Evolutionary conservation across 2,888 invertebrate species (phyloP), one percentile per base, ranked within the genome.

Genomic region (Willowsia nigromaculata): DNA sequence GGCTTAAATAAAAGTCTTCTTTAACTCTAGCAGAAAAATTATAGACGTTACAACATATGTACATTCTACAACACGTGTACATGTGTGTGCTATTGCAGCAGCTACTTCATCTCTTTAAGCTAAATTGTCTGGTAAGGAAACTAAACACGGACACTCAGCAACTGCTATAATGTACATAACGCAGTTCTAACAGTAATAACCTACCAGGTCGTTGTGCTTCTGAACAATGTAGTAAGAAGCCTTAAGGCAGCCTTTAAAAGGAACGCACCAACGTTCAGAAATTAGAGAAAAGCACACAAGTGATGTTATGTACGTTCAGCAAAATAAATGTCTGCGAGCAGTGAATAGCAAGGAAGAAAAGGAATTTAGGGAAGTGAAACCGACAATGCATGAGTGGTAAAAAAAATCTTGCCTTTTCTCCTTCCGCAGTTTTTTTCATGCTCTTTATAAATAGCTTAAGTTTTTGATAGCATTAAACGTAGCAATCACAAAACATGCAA

Each of bases 121-220:
- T 6, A 83, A 83, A 71, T 83, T 83, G 50, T 56, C 47, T 83
- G 83, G 71, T 83, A 83, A 83, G 68, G 56, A 83, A 68, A 71
- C 71, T 83, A 83, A 62, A 83, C 83, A 71, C 68, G 47, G 43
- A 47, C 50, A 65, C 50, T 27, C 18, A 47, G 62, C 25, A 62
- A 37, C n/a, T n/a, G n/a, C n/a, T n/a, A 68, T 30, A 62, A 68
- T 18, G 33, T n/a, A 5, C 56, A 68, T 13, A 74, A 74, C 27
- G 74, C 18, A 37, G 71, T 40, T 33, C 40, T 43, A 40, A 15
- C 0, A 22, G 43, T 25, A 71, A 43, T 71, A 71, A 27, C 43
- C 71, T 71, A 43, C 5, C 22, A 30, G 78, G 30, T 71, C n/a
- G 18, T 13, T 68, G 13, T 33, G 3, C 30, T 50, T 5, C 53